These are phyloP conservation scores for Eurystomus glaucurus DNA, from an alignment of 2,797 vertebrate species.

Conservation along the genomic window DNA sequence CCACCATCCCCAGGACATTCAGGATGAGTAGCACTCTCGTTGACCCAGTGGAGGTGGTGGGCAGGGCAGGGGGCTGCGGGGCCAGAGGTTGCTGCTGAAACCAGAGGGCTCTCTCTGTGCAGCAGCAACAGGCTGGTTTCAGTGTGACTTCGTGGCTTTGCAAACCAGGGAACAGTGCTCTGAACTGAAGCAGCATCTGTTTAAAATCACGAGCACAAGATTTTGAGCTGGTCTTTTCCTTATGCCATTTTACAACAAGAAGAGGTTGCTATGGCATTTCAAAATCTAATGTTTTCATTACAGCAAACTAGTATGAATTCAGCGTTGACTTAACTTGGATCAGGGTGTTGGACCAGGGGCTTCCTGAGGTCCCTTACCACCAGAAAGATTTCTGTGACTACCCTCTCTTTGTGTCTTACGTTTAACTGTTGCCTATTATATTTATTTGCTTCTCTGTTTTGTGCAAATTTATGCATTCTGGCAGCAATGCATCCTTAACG, in stretches of 20 bases:
- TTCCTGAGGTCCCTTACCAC: not conserved
- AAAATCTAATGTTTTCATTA: not conserved
- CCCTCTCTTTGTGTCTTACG: not conserved
- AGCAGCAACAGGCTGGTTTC: rapidly evolving
- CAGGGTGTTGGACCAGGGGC: not conserved
- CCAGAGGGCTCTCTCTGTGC: not conserved
- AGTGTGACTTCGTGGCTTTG: rapidly evolving
- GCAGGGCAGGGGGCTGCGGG: not conserved
- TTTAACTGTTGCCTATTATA: not conserved
- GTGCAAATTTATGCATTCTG: not conserved
- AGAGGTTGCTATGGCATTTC: not conserved
- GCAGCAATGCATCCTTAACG: not conserved
- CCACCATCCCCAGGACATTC: not conserved
- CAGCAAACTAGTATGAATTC: not conserved
- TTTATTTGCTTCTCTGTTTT: not conserved
- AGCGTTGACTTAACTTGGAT: rapidly evolving
- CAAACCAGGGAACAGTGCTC: not conserved
- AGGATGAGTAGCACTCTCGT: not conserved
- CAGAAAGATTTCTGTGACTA: not conserved
- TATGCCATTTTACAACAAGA: not conserved
- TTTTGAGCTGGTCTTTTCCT: not conserved
- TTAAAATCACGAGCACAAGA: not conserved
- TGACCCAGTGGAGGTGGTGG: not conserved
- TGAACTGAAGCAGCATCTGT: not conserved
- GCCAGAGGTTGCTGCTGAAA: not conserved